Evolutionary conservation across 2,797 vertebrate species (phyloP).

Genomic region (Euphonia xanthogaster): DNA sequence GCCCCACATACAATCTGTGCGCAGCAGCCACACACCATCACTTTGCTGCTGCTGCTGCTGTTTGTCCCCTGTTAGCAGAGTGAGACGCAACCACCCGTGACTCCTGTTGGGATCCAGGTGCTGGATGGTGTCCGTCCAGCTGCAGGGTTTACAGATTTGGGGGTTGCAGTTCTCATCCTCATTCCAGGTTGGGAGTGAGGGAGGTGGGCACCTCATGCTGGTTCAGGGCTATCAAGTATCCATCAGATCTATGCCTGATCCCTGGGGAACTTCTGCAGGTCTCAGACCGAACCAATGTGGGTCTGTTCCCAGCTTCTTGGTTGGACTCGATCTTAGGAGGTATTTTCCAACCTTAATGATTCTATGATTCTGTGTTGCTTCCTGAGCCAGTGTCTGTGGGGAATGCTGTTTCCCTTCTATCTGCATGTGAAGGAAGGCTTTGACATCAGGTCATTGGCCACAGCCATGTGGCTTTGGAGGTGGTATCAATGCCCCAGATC

Average conservation of each 20-base stretch:
- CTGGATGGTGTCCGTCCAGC: background rate
- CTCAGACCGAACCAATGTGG: background rate
- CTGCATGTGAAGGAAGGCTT: background rate
- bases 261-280: background rate
- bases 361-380: background rate
- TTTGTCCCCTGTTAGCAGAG: background rate
- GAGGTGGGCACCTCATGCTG: fast-evolving
- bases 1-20: background rate
- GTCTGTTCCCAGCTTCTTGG: background rate
- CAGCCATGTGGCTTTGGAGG: background rate
- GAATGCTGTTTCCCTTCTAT: background rate
- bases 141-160: background rate
- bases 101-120: background rate
- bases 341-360: background rate
- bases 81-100: background rate
- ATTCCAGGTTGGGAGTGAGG: background rate
- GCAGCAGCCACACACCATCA: fast-evolving
- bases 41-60: background rate
- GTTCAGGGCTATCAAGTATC: background rate
- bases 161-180: background rate
- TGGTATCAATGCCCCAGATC: background rate
- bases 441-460: background rate
- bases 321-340: background rate
- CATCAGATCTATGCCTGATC: fast-evolving
- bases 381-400: background rate